Conservation (phyloP, 2,113 vertebrate species). For the Stigmatopora nigra region DNA sequence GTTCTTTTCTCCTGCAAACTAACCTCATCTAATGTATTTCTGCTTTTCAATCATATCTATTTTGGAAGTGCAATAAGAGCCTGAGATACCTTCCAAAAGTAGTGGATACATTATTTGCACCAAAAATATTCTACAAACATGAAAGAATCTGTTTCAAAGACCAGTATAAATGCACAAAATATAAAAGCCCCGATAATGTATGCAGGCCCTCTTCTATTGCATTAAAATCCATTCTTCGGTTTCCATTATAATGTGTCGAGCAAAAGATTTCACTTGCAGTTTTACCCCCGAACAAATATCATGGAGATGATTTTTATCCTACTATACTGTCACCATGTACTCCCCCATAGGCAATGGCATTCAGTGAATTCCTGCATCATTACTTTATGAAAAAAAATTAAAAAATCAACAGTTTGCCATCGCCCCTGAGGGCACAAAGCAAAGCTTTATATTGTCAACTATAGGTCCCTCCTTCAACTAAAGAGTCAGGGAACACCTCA, state of each 20-base stretch:
- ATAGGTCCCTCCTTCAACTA: constrained; percentile 24
- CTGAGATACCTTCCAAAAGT: constrained; percentile 22
- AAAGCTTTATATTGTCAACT: constrained; percentile 40
- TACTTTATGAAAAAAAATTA: constrained; percentile 56
- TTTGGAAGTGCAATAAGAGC: constrained; percentile 27
- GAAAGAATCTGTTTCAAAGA: constrained; percentile 25
- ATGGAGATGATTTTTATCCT: constrained; percentile 50
- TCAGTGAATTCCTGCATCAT: constrained; percentile 64
- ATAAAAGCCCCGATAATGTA: constrained; percentile 43
- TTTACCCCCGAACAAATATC: constrained; percentile 38
- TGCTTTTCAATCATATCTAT: constrained; percentile 26
- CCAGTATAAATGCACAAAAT: constrained; percentile 25
- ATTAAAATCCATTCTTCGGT: constrained; percentile 39
- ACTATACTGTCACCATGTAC: not conserved
- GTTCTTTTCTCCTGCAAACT: constrained; percentile 10
- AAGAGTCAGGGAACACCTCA: constrained; percentile 24
- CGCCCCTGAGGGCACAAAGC: constrained; percentile 32
- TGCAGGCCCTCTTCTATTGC: constrained; percentile 31
- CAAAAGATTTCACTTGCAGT: constrained; percentile 30
- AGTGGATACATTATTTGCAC: constrained; percentile 11
- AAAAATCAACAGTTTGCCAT: constrained; percentile 56
- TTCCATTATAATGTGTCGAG: constrained; percentile 42
- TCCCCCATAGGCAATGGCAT: constrained; percentile 46
- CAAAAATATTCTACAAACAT: constrained; percentile 17
- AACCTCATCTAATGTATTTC: not conserved